Base-by-base conservation (phyloP, 2,113 vertebrate genomes). In the Labeo catla region DNA sequence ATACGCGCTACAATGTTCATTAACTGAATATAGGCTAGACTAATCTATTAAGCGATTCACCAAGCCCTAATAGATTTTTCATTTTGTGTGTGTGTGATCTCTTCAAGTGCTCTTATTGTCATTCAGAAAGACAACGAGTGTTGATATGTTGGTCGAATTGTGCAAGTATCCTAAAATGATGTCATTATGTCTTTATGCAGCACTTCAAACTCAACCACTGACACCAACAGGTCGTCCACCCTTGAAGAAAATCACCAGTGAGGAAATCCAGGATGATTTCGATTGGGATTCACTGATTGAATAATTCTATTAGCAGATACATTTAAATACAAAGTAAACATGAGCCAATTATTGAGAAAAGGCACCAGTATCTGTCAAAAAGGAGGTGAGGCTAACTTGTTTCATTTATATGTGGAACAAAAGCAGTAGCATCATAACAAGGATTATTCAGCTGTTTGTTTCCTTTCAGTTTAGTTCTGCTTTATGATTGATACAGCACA, bases 231-330 rank as follows among this genome's bases (percentile, higher is more conserved):
- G 85, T n/a, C 94, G 87, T 52, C 93, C 92, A 12, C 91, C 93
- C 5, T 87, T 95, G 49, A 95, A 93, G 91, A 91, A 89, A 74
- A 91, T 93, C 92, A 95, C 94, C 93, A 96, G 95, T 2, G 95
- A 96, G 87, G 95, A 96, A 92, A 84, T 96, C 89, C 95, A 94
- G 89, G 95, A 96, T 0, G 95, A 96, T 89, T 96, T 96, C 74
- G 95, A 96, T 87, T 96, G 95, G 95, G 95, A 96, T 78, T 95
- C 95, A 52, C 91, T 96, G 50, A 92, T 95, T 2, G 90, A 73
- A 49, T 96, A 87, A 94, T 74, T 54, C 12, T 12, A 19, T 84
- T 63, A 10, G 78, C 78, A 4, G 12, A 81, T 19, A 43, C 4
- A 21, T 36, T 11, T 12, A n/a, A n/a, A 63, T 15, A 23, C 54